Evolutionary conservation across 2,113 vertebrate genomes (phyloP).

Genomic region (cattle (Bos taurus)): ARS-UCD2.0 NC_037331.1:63192501-63193000

Average conservation of each 20-base stretch:
- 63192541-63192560: neutral
- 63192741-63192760: slow-evolving; percentile 12
- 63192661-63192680: neutral
- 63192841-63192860: neutral
- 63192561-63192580: neutral
- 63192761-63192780: neutral
- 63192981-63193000: neutral
- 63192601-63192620: neutral
- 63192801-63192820: neutral
- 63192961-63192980: neutral
- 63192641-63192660: slow-evolving; percentile 13
- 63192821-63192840: neutral
- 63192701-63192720: neutral
- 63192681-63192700: neutral
- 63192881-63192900: neutral
- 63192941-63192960: neutral
- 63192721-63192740: neutral
- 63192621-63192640: neutral
- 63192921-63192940: neutral
- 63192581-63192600: neutral
- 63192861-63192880: neutral
- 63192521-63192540: neutral
- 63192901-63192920: neutral
- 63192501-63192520: slow-evolving; percentile 22
- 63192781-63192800: neutral